Evolutionary conservation across 2,113 vertebrate genomes (phyloP), one percentile per base, ranked within the genome.

Genomic region (Okapia johnstoni): DNA sequence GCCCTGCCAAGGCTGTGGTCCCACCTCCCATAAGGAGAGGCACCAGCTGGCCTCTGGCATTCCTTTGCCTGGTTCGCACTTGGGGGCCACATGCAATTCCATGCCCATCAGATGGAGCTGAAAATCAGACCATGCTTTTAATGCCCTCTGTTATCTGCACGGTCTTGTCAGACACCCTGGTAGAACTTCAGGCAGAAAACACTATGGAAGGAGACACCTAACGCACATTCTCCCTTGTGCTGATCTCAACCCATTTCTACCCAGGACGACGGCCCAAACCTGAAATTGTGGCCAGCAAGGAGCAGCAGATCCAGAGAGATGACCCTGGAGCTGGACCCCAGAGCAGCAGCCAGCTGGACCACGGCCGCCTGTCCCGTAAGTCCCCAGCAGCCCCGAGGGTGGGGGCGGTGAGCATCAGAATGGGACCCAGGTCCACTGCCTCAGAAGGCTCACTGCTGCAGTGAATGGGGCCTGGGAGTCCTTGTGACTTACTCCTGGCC

Each of bases 291-390:
- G 99, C 99, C 97, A 99, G 98, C 97, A 99, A 99, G 95, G 99
- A 99, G 92, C 98, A 99, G 86, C 99, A 99, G 96, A 98, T 99
- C 98, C 99, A 99, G 97, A 99, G 98, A 95, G 99, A 99, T 0
- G 99, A 99, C 93, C 99, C 99, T 3, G 98, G 99, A 70, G 97
- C 98, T 0, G 98, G 98, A 90, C 98, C 98, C 25, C 99, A 99
- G 94, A 99, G 98, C 98, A 99, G 98, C 95, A 98, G 98, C 96
- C 99, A 98, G 88, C 97, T 98, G 0, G 99, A 99, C 95, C 99
- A 99, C 2, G 98, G 98, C 97, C 99, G 99, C 12, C 98, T 99
- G 28, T 99, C 99, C 85, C 99, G 99, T 99, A 99, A 99, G 99
- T 36, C 87, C 9, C 11, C 17, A 9, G 40, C 54, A 28, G 6